phyloP scores from a whole-genome alignment of 2,888 invertebrate genomes.

The Aromia moschata region DNA sequence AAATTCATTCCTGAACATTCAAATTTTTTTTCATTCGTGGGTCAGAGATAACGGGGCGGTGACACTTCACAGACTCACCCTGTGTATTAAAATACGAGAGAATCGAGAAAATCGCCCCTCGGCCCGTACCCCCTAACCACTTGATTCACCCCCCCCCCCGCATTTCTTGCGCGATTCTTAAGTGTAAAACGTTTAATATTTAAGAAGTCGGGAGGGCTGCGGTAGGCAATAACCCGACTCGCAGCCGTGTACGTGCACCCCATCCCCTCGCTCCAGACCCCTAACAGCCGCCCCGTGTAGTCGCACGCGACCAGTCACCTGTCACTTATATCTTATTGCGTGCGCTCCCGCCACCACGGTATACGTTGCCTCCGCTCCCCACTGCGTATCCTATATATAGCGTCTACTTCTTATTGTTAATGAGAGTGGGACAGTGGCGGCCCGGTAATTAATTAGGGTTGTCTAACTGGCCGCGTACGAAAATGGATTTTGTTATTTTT shows the following conservation, averaged over 20 bases:
- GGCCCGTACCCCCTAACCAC: neutral
- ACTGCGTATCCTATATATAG: constrained; percentile 2
- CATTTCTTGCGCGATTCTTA: neutral
- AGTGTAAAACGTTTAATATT: constrained; percentile 31
- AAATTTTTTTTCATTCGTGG: no score
- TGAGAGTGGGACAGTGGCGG: constrained; percentile 13
- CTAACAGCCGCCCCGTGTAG: constrained; percentile 33
- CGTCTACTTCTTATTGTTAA: constrained; percentile 9
- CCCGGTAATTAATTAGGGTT: constrained; percentile 5
- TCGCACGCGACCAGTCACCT: constrained; percentile 56
- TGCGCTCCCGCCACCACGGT: constrained; percentile 44
- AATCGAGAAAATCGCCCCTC: no score
- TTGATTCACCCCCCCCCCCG: constrained; percentile 1
- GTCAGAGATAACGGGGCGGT: no score
- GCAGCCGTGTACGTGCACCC: constrained; percentile 1
- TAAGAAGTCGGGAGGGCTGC: constrained; percentile 27
- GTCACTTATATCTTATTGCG: constrained; percentile 57
- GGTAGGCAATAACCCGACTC: neutral
- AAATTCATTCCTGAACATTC: no score
- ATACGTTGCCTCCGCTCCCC: constrained; percentile 43
- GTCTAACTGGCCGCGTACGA: neutral
- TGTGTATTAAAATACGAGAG: no score
- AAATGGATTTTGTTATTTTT: constrained; percentile 3
- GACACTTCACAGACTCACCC: no score
- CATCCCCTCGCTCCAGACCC: neutral